phyloP scores from a whole-genome alignment of 1,140 invertebrate species.

The Caerostris darwini region DNA sequence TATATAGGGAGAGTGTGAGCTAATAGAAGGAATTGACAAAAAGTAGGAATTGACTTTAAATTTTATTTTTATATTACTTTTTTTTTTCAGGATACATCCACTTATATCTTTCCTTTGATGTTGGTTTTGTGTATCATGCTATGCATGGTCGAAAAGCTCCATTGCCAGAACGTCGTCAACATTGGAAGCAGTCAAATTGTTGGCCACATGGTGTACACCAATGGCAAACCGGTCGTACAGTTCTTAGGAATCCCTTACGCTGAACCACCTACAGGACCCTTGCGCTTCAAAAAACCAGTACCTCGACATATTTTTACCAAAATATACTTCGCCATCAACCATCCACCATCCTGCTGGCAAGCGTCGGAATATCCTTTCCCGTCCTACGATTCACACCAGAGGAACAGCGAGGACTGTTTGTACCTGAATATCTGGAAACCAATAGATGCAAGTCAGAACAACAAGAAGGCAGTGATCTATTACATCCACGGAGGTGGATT shows the following conservation, averaged over 20 bases:
- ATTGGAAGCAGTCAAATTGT: neutral
- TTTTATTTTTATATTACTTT: no score
- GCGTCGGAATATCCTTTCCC: constrained; percentile 25
- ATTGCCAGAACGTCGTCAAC: neutral
- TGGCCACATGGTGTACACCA: neutral
- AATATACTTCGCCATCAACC: neutral
- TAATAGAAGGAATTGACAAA: no score
- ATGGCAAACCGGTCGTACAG: neutral
- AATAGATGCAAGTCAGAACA: neutral
- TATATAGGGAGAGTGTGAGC: no score
- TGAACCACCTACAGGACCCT: constrained; percentile 78
- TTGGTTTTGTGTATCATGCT: neutral
- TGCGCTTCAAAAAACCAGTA: constrained; percentile 78
- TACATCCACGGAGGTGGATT: constrained; percentile 80
- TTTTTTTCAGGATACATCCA: neutral
- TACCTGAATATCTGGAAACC: constrained; percentile 80
- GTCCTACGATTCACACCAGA: constrained; percentile 68
- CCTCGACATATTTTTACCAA: neutral
- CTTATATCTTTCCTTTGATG: neutral
- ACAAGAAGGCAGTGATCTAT: constrained; percentile 80
- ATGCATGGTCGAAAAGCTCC: neutral
- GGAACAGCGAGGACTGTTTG: constrained; percentile 79
- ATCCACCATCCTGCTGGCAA: neutral
- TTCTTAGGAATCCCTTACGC: constrained; percentile 80
- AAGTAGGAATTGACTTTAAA: no score